Percentiles rank a stretch among this genome's conserved stretches.
phyloP scores from a whole-genome alignment of 1,140 invertebrate species.

The Marisa cornuarietis region DNA sequence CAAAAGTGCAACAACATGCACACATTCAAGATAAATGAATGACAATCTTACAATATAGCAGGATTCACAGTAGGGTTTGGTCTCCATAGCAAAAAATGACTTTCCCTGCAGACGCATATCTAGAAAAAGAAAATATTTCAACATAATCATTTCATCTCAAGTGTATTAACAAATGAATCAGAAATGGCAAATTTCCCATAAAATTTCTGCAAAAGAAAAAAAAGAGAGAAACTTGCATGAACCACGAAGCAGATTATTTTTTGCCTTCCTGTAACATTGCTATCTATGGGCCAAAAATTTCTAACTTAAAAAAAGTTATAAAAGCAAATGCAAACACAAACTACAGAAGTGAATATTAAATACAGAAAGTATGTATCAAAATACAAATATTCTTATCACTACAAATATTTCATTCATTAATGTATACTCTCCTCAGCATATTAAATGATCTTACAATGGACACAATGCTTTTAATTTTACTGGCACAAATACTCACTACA shows the following conservation, averaged over 20 bases:
- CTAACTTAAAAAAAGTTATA: neutral
- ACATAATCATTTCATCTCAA: neutral
- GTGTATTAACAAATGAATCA: neutral
- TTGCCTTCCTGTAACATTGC: too few species aligned
- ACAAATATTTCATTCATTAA: too few species aligned
- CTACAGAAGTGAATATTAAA: neutral
- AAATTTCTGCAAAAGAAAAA: too few species aligned
- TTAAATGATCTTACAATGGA: too few species aligned
- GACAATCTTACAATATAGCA: conserved; percentile 82
- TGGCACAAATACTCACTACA: conserved; percentile 72
- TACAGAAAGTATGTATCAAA: neutral
- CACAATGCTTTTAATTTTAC: neutral
- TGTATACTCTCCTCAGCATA: too few species aligned
- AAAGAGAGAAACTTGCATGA: too few species aligned
- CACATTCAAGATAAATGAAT: neutral
- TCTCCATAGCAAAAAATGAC: conserved; percentile 93
- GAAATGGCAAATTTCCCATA: too few species aligned
- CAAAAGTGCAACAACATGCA: neutral
- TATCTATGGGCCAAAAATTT: neutral
- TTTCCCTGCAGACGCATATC: conserved; percentile 79
- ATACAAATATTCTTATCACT: neutral
- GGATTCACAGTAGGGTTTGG: conserved; percentile 92
- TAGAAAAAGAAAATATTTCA: neutral
- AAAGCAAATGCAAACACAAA: neutral
- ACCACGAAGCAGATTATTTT: too few species aligned